phyloP scores from a whole-genome alignment of 2,113 vertebrate genomes.

The Semicossyphus pulcher region DNA sequence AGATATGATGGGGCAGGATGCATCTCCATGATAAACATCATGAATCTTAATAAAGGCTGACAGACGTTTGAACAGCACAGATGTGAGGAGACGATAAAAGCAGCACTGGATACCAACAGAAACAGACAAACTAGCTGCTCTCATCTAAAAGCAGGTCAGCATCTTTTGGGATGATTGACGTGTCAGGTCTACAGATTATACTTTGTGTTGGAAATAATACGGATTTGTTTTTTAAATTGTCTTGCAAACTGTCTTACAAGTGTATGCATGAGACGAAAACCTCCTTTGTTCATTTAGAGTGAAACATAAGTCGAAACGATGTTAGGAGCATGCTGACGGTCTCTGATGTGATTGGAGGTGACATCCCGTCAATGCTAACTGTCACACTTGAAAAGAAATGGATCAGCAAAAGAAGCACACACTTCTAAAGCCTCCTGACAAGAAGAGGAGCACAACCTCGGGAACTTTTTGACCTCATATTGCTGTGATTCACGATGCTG shows the following conservation, averaged over 20 bases:
- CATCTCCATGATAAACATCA: constrained; percentile 49
- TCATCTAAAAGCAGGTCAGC: constrained; percentile 2
- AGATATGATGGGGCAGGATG: constrained; percentile 16
- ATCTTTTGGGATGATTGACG: not conserved
- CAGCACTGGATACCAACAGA: not conserved
- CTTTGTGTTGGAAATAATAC: not conserved
- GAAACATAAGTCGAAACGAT: no score
- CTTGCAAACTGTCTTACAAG: not conserved
- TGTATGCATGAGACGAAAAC: not conserved
- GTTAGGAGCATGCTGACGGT: not conserved
- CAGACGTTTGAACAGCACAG: constrained; percentile 16
- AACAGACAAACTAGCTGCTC: not conserved
- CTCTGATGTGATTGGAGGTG: not conserved
- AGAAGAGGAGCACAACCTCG: constrained; percentile 16
- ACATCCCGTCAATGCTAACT: constrained; percentile 15
- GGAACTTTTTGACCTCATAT: constrained; percentile 24
- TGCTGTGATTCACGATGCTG: constrained; percentile 54
- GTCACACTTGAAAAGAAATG: constrained; percentile 28
- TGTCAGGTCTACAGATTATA: not conserved
- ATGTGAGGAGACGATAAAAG: constrained; percentile 7
- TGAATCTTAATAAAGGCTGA: constrained; percentile 31
- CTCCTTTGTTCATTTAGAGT: not conserved
- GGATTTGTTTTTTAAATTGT: not conserved
- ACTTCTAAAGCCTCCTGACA: constrained; percentile 9
- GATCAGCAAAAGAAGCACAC: constrained; percentile 30